phyloP scores from a whole-genome alignment of 2,888 invertebrate species.

The Amphipyra berbera region DNA sequence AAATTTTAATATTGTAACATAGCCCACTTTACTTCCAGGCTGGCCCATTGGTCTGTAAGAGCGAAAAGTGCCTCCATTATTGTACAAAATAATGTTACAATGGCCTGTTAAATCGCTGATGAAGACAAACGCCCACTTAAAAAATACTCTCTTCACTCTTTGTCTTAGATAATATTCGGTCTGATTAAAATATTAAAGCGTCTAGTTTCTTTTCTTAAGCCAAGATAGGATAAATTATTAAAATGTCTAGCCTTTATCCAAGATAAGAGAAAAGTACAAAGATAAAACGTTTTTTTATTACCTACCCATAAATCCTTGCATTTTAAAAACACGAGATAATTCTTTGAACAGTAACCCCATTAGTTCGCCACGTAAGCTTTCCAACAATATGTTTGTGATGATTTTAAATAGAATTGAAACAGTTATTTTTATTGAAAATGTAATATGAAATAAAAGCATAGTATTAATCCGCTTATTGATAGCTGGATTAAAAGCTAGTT shows the following conservation, averaged over 20 bases:
- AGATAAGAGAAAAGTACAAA: slow-evolving; percentile 12
- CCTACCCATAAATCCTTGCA: slow-evolving; percentile 8
- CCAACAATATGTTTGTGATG: slow-evolving; percentile 11
- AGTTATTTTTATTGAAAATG: slow-evolving; percentile 61
- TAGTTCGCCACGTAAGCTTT: slow-evolving; percentile 8
- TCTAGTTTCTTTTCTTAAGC: slow-evolving; percentile 10
- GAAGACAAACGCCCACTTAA: slow-evolving; percentile 35
- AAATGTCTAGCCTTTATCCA: slow-evolving; percentile 10
- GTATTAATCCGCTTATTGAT: slow-evolving; percentile 61
- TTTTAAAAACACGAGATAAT: slow-evolving; percentile 22
- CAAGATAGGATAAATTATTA: slow-evolving; percentile 26
- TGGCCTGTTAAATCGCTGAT: slow-evolving; percentile 39
- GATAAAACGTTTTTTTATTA: slow-evolving; percentile 15
- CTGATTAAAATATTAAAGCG: slow-evolving; percentile 20
- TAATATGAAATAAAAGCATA: slow-evolving; percentile 57
- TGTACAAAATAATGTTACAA: slow-evolving; percentile 35
- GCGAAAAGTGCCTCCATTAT: slow-evolving; percentile 24
- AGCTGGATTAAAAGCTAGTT: slow-evolving; percentile 36
- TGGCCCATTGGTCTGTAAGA: slow-evolving; percentile 15
- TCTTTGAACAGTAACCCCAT: slow-evolving; percentile 14
- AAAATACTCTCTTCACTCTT: slow-evolving; percentile 26
- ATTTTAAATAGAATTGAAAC: slow-evolving; percentile 59
- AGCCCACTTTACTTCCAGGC: too few species aligned
- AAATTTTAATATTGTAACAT: too few species aligned
- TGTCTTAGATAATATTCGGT: slow-evolving; percentile 24